Conservation (phyloP, 2,888 invertebrate genomes). For the Hirtodrosophila cameraria region DNA sequence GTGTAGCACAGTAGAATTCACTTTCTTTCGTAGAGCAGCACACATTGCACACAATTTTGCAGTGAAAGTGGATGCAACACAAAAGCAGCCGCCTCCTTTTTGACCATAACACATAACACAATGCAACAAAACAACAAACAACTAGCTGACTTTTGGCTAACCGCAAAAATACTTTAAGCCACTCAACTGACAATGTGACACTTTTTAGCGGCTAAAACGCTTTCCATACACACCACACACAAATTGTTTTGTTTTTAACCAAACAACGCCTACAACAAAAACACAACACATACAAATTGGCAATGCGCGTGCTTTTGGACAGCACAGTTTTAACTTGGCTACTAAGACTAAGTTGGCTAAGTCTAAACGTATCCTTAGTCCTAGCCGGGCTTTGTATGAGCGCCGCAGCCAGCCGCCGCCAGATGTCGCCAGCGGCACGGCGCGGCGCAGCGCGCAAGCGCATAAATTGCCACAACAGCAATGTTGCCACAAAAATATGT, state of each 20-base stretch:
- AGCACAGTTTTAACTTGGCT: conserved; percentile 19
- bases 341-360: conserved; percentile 38
- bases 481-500: conserved; percentile 56
- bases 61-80: conserved; percentile 60
- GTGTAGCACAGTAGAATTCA: conserved; percentile 78
- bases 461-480: conserved; percentile 66
- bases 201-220: conserved; percentile 27
- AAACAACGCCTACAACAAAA: conserved; percentile 38
- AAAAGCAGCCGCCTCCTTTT: conserved; percentile 40
- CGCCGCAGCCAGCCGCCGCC: conserved; percentile 44
- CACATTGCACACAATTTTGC: conserved; percentile 57
- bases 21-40: conserved; percentile 73
- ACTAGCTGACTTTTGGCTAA: conserved; percentile 15
- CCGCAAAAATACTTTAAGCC: conserved; percentile 49
- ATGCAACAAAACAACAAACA: conserved; percentile 47
- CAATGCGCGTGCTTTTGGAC: conserved; percentile 22
- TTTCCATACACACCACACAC: conserved; percentile 34
- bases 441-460: conserved; percentile 52
- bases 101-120: conserved; percentile 72
- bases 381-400: conserved; percentile 34
- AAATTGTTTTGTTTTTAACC: background rate
- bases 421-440: conserved; percentile 60
- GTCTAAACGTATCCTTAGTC: conserved; percentile 46
- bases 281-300: conserved; percentile 21
- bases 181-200: conserved; percentile 64